phyloP scores from a whole-genome alignment of 2,888 invertebrate species.

The Ennomos erosarius region DNA sequence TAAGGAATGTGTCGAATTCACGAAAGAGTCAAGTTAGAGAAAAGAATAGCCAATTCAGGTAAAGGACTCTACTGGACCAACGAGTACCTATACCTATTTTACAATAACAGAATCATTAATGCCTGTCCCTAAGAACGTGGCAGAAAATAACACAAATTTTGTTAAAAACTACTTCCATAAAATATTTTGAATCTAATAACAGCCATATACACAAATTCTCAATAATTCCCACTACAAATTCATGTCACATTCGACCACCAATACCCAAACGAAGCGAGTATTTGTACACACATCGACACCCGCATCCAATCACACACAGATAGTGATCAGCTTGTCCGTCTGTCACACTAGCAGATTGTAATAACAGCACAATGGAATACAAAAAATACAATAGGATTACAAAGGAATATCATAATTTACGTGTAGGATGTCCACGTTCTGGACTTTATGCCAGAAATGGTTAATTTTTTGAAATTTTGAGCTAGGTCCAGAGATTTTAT shows the following conservation, averaged over 20 bases:
- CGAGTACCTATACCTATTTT: too few species aligned
- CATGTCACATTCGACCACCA: slow-evolving; percentile 30
- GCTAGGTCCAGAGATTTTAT: too few species aligned
- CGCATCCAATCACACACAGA: slow-evolving; percentile 64
- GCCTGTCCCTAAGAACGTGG: too few species aligned
- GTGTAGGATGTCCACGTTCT: slow-evolving; percentile 5
- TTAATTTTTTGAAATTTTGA: not conserved
- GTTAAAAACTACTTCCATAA: too few species aligned
- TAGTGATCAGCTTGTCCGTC: slow-evolving; percentile 54
- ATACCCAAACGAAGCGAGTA: slow-evolving; percentile 34
- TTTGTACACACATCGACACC: slow-evolving; percentile 49
- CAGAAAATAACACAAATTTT: too few species aligned
- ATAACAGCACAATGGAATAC: slow-evolving; percentile 56
- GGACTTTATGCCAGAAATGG: too few species aligned
- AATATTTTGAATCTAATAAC: not conserved
- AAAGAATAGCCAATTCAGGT: too few species aligned
- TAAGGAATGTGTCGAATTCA: too few species aligned
- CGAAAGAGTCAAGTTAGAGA: too few species aligned
- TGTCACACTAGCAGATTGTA: slow-evolving; percentile 50
- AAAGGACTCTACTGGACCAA: too few species aligned
- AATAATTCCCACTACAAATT: slow-evolving; percentile 30
- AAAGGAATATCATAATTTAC: slow-evolving; percentile 22
- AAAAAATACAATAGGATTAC: slow-evolving; percentile 34
- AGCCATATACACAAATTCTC: slow-evolving; percentile 11
- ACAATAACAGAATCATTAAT: too few species aligned